Conservation (phyloP, 2,113 vertebrate species). For the Leucopsar rothschildi region DNA sequence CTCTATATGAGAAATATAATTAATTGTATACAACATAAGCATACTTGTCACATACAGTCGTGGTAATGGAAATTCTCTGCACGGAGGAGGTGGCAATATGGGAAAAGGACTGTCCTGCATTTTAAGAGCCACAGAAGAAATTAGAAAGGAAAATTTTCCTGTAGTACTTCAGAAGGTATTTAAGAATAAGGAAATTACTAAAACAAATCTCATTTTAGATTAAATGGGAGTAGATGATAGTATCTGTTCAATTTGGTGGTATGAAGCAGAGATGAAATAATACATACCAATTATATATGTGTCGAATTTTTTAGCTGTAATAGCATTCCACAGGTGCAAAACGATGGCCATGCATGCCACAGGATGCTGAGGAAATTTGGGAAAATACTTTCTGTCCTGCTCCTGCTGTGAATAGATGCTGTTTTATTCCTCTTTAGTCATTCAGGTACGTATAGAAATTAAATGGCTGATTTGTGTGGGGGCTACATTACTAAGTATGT, state of each 20-base stretch:
- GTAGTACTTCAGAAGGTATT: neutral
- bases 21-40: neutral
- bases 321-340: neutral
- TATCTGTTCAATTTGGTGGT: neutral
- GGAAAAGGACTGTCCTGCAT: neutral
- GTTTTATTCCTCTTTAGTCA: neutral
- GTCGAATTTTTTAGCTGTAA: neutral
- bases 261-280: neutral
- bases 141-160: neutral
- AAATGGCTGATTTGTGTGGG: neutral
- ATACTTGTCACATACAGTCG: rapidly evolving
- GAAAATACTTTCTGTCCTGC: neutral
- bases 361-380: neutral
- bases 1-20: neutral
- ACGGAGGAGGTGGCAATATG: neutral
- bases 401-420: neutral
- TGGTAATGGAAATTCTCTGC: neutral
- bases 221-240: neutral
- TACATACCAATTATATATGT: neutral
- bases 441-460: neutral
- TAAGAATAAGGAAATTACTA: neutral
- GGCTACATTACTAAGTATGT: neutral
- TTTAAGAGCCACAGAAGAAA: neutral
- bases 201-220: neutral
- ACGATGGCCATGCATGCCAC: rapidly evolving